A percentile compares a stretch with the other conserved stretches of the same genome.
These are phyloP conservation scores for Ophion ventricosus DNA, from an alignment of 2,888 invertebrate genomes.

Conservation along the genomic window DNA sequence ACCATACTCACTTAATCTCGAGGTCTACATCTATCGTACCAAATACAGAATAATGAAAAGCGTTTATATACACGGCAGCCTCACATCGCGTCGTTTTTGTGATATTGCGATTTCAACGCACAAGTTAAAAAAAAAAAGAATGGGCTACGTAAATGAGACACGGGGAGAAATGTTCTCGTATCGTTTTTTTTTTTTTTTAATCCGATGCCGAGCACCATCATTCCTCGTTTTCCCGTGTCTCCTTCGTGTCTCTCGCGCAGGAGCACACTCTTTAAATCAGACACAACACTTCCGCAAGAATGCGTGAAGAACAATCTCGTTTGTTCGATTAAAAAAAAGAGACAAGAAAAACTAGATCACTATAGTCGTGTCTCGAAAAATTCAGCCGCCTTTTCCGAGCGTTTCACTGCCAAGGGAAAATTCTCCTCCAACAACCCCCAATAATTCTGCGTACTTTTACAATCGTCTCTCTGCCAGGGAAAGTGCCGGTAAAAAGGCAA, in stretches of 20 bases:
- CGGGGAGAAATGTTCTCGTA: background rate
- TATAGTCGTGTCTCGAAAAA: background rate
- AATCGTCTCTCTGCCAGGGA: too few relatives aligned
- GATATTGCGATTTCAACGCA: slow-evolving; percentile 59
- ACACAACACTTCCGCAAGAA: background rate
- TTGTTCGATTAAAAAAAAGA: slow-evolving; percentile 6
- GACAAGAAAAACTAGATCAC: background rate
- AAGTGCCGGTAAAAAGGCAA: too few relatives aligned
- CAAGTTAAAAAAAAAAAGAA: slow-evolving; percentile 4
- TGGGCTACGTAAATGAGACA: slow-evolving; percentile 21
- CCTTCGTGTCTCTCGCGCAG: background rate
- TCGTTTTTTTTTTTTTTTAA: background rate
- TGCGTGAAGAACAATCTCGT: background rate
- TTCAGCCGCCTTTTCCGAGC: too few relatives aligned
- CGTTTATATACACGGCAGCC: slow-evolving; percentile 76
- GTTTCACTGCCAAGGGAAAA: too few relatives aligned
- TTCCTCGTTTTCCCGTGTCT: background rate
- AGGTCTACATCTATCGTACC: slow-evolving; percentile 66
- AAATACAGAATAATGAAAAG: slow-evolving; percentile 72
- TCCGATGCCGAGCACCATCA: background rate
- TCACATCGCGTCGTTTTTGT: slow-evolving; percentile 67
- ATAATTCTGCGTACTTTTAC: too few relatives aligned
- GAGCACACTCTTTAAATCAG: background rate
- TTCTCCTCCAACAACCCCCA: too few relatives aligned
- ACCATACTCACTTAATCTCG: slow-evolving; percentile 58